These are phyloP conservation scores for Dilophus febrilis DNA, from an alignment of 2,888 invertebrate species.

Conservation along the genomic window DNA sequence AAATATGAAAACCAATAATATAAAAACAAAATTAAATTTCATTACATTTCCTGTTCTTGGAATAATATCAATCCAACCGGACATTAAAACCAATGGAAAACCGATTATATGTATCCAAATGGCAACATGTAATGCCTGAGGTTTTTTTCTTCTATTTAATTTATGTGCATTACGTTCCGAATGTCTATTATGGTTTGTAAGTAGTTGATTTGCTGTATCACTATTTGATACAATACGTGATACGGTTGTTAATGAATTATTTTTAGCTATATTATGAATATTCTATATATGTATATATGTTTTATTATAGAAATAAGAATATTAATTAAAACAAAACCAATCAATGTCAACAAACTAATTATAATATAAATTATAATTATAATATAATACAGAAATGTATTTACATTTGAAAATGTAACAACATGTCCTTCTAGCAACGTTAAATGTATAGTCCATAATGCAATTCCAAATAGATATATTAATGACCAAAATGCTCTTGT, in stretches of 20 bases:
- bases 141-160: conserved; percentile 13
- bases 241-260: conserved; percentile 31
- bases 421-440: conserved; percentile 17
- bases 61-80: conserved; percentile 35
- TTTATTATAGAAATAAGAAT: conserved; percentile 14
- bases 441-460: conserved; percentile 33
- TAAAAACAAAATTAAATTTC: conserved; percentile 2
- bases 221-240: conserved; percentile 33
- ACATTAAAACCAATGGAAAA: conserved; percentile 26
- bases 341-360: not conserved
- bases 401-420: conserved; percentile 11
- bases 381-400: conserved; percentile 7
- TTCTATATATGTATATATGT: conserved; percentile 14
- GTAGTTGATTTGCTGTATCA: conserved; percentile 9
- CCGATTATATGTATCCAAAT: conserved; percentile 33
- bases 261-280: conserved; percentile 13
- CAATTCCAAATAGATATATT: conserved; percentile 35
- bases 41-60: conserved; percentile 35
- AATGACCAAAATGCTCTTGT: conserved; percentile 38
- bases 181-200: no score
- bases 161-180: conserved; percentile 9
- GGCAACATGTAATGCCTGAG: conserved; percentile 25
- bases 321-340: not conserved
- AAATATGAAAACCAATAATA: no score
- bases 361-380: not conserved